Base-by-base conservation (phyloP, 2,797 vertebrate species). In the Lepus oiostolus region DNA sequence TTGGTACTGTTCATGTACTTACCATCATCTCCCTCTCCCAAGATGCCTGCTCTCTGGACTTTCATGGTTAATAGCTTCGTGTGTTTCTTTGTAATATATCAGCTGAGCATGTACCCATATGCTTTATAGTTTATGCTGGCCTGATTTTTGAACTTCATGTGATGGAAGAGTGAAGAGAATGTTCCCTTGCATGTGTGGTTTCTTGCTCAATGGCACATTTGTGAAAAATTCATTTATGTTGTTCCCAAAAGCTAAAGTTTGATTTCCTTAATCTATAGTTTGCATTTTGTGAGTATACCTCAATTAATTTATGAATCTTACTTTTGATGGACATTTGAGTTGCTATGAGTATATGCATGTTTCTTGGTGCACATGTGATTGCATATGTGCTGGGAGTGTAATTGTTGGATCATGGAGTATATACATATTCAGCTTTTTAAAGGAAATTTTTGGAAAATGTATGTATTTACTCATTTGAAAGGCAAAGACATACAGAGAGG, bases 311-410 rank as follows among this genome's bases (percentile, higher is more conserved):
- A 38, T 38, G 28, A 58, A 77, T 52, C 62, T 58, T 85, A 28
- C n/a, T 93, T 91, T 89, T 81, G 50, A 84, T 58, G 63, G 52
- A 32, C 12, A n/a, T 89, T 94, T 79, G 60, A 35, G 7, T 93
- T 74, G 5, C 60, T 72, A 3, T 54, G 28, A 88, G 87, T 58
- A 52, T 47, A 21, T 6, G 42, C n/a, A 7, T 71, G 22, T 77
- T 90, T 88, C 24, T 72, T 67, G 13, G 28, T 38, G 38, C 32
- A 42, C 4, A 19, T 50, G 35, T 54, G 62, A 60, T 71, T 62
- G 28, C 7, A 5, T 85, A 81, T 82, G 60, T 87, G 2, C 42
- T 54, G 65, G 76, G 26, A 93, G 62, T 79, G 60, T 24, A 82
- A 47, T 19, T 77, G 38, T 28, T 79, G 42, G 14, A 38, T 71